phyloP scores from a whole-genome alignment of 2,797 vertebrate genomes.

The Epinephelus awoara region DNA sequence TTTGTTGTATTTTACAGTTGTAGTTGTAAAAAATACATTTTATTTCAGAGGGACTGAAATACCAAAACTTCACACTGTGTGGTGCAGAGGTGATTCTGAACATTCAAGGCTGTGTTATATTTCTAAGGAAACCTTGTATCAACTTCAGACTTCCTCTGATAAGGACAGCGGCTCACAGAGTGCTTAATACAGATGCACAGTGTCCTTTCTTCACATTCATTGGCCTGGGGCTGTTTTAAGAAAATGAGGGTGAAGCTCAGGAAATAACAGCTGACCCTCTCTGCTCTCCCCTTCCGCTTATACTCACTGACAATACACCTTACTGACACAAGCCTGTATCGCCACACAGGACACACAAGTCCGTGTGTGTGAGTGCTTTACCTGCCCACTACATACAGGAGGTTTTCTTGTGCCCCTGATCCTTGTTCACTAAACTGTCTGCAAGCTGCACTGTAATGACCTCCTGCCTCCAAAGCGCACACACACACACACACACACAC shows the following conservation, averaged over 20 bases:
- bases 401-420: constrained; percentile 61
- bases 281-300: constrained; percentile 79
- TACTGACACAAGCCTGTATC: constrained; percentile 53
- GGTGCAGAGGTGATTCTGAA: not conserved
- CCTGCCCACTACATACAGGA: constrained; percentile 60
- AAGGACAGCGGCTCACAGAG: not conserved
- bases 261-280: constrained; percentile 86
- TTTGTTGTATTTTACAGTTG: too few species aligned
- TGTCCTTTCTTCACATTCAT: constrained; percentile 64
- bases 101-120: not conserved
- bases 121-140: constrained; percentile 17
- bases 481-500: constrained; percentile 40
- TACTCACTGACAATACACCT: constrained; percentile 80
- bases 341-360: constrained; percentile 48
- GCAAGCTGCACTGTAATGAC: constrained; percentile 62
- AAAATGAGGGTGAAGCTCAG: constrained; percentile 82
- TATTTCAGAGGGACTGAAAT: not conserved
- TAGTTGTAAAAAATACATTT: too few species aligned
- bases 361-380: constrained; percentile 31
- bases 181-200: constrained; percentile 49
- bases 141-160: constrained; percentile 10
- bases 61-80: not conserved
- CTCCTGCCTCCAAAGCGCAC: constrained; percentile 51
- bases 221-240: constrained; percentile 71
- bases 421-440: constrained; percentile 79